Conservation (phyloP, 2,888 invertebrate species). For the Cryptocheilus praepositus region DNA sequence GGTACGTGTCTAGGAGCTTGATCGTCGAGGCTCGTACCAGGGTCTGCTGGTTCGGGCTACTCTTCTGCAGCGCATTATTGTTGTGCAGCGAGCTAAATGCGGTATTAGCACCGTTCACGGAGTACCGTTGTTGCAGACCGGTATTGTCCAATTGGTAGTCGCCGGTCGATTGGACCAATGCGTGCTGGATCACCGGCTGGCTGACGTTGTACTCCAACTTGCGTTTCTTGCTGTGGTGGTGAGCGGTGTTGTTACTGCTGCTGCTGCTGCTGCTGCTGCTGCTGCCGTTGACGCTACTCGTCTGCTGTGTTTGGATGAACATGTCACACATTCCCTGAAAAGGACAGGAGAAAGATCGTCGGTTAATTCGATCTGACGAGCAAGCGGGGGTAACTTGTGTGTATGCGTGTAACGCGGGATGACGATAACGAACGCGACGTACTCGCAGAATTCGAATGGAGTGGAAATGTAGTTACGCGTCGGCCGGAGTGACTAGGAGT, state of each 20-base stretch:
- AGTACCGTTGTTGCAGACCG: constrained; percentile 70
- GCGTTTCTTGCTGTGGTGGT: constrained; percentile 74
- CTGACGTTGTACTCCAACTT: constrained; percentile 75
- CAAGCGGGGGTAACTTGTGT: too few relatives aligned
- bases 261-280: constrained; percentile 72
- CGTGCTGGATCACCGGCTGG: constrained; percentile 73
- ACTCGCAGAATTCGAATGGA: too few relatives aligned
- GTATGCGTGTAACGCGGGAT: too few relatives aligned
- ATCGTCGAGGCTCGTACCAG: constrained; percentile 82
- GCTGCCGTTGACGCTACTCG: constrained; percentile 77
- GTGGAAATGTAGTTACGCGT: too few relatives aligned
- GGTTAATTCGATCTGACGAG: neutral
- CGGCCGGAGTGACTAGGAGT: too few relatives aligned
- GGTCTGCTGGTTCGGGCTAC: constrained; percentile 76
- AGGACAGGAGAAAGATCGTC: constrained; percentile 3
- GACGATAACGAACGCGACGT: too few relatives aligned
- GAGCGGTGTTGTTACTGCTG: constrained; percentile 72
- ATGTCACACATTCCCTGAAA: constrained; percentile 90
- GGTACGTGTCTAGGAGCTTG: constrained; percentile 82
- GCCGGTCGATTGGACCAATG: constrained; percentile 73
- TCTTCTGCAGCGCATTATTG: constrained; percentile 73
- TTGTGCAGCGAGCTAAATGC: constrained; percentile 71
- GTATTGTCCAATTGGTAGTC: constrained; percentile 75
- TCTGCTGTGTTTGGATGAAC: constrained; percentile 84
- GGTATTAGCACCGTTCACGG: constrained; percentile 70